Evolutionary conservation across 2,888 invertebrate species (phyloP).

Genomic region (Maniola hyperantus): DNA sequence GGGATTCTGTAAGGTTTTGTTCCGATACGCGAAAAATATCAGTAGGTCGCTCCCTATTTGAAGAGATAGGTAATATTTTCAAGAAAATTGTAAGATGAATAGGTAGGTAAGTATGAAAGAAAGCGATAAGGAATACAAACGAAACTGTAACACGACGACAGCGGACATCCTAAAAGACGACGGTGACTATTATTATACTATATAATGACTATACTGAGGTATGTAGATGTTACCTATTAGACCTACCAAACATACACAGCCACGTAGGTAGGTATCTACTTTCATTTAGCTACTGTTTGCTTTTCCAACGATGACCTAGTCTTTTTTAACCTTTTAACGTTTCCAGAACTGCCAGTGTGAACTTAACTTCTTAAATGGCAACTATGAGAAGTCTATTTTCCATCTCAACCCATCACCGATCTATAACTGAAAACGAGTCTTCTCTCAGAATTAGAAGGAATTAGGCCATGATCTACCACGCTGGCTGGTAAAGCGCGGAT

Average conservation of each 20-base stretch:
- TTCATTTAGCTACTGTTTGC: too few species aligned
- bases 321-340: too few species aligned
- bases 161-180: constrained; percentile 37
- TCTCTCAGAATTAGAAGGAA: too few species aligned
- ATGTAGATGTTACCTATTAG: background rate
- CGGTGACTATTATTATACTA: constrained; percentile 29
- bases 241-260: background rate
- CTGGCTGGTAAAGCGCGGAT: too few species aligned
- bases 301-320: too few species aligned
- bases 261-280: background rate
- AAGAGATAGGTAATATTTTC: background rate
- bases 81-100: constrained; percentile 10
- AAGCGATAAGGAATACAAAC: constrained; percentile 31
- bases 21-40: background rate
- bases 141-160: constrained; percentile 5
- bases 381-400: too few species aligned
- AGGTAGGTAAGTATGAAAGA: constrained; percentile 11
- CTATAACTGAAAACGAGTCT: too few species aligned
- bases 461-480: too few species aligned
- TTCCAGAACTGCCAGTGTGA: too few species aligned
- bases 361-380: too few species aligned
- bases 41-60: background rate
- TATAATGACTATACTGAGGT: background rate
- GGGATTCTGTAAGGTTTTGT: constrained; percentile 5
- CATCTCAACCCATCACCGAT: too few species aligned